phyloP scores from a whole-genome alignment of 2,113 vertebrate species.

The Nymphicus hollandicus region DNA sequence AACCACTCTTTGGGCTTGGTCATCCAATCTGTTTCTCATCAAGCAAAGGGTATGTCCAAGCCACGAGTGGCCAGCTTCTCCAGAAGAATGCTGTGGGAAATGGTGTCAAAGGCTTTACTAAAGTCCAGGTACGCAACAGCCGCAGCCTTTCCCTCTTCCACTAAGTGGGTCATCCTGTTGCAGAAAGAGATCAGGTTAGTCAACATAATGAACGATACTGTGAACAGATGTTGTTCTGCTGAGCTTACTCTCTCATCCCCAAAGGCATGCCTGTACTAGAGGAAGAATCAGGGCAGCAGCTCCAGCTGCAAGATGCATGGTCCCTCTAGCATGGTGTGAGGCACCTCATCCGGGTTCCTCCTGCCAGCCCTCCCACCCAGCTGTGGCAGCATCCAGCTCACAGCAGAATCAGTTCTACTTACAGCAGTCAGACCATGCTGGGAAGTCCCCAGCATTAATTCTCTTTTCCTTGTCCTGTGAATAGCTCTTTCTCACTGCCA shows the following conservation, averaged over 20 bases:
- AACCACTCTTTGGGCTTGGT: accelerated
- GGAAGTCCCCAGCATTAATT: neutral
- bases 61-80: neutral
- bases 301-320: neutral
- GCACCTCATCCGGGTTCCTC: neutral
- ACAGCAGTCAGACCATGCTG: accelerated
- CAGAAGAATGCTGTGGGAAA: neutral
- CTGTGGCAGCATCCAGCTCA: neutral
- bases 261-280: neutral
- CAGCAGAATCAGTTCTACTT: neutral
- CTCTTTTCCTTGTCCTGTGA: neutral
- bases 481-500: neutral
- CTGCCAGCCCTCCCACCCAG: neutral
- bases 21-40: neutral
- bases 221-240: neutral
- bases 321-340: neutral
- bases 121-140: neutral
- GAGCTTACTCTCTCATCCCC: neutral
- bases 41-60: neutral
- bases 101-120: neutral
- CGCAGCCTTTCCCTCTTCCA: neutral
- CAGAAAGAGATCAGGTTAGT: neutral
- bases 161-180: neutral
- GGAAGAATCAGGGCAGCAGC: neutral
- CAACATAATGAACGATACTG: neutral